A percentile compares a stretch with the other conserved stretches of the same genome.
Evolutionary conservation across 2,797 vertebrate species (phyloP).

Genomic region (Phyllotis vaccarum): DNA sequence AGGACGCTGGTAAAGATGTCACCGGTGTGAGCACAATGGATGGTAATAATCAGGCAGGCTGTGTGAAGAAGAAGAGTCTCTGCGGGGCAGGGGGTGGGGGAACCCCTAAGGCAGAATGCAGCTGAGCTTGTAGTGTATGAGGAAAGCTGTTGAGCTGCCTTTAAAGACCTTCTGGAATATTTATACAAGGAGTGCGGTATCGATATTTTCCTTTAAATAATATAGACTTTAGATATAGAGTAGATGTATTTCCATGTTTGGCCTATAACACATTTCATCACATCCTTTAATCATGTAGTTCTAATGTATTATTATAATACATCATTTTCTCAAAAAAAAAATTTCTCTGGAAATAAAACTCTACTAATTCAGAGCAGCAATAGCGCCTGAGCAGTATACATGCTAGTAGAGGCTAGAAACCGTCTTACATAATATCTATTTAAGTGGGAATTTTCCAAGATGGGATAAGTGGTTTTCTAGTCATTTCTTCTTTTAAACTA

Average conservation of each 20-base stretch:
- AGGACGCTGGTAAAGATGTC: background rate
- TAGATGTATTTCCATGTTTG: background rate
- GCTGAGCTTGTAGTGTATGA: background rate
- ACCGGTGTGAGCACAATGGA: too few relatives aligned
- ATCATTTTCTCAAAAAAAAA: constrained; percentile 48
- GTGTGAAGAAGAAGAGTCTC: background rate
- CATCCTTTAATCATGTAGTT: background rate
- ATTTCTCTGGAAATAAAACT: background rate
- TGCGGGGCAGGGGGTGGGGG: background rate
- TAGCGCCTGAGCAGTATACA: too few relatives aligned
- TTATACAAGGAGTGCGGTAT: background rate
- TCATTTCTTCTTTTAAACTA: background rate
- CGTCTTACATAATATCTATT: background rate
- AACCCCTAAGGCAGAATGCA: background rate
- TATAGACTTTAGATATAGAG: background rate
- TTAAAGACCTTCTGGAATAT: background rate
- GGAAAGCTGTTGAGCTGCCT: background rate
- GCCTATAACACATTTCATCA: background rate
- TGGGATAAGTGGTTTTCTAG: background rate
- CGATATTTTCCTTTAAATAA: constrained; percentile 9
- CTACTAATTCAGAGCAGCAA: background rate
- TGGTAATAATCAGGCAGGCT: background rate
- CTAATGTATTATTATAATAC: background rate
- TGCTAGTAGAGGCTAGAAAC: background rate
- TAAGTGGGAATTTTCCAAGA: constrained; percentile 1